A percentile compares a stretch with the other conserved stretches of the same genome.
These are phyloP conservation scores for Cariama cristata DNA, from an alignment of 2,113 vertebrate species.

Conservation along the genomic window DNA sequence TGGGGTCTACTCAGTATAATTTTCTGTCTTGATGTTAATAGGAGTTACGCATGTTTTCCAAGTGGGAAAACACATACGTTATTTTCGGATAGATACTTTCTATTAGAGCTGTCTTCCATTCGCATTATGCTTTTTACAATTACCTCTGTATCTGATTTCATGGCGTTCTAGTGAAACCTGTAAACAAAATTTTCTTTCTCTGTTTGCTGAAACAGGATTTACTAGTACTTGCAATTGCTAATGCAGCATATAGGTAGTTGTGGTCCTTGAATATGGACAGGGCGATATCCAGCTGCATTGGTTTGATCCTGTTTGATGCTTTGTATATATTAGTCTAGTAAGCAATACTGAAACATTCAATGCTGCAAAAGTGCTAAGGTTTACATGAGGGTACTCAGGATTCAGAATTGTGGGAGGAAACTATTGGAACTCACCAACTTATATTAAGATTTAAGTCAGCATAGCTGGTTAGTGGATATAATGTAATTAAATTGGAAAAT, in stretches of 20 bases:
- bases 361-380: not conserved
- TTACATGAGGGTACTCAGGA: not conserved
- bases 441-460: not conserved
- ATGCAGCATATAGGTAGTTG: not conserved
- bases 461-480: not conserved
- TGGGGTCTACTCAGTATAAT: conserved; percentile 5
- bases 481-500: not conserved
- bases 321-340: not conserved
- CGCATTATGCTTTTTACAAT: conserved; percentile 17
- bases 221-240: not conserved
- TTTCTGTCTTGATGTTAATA: conserved; percentile 39
- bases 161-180: conserved; percentile 50
- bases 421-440: not conserved
- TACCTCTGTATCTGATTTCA: conserved; percentile 59
- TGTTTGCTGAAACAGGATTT: conserved; percentile 14
- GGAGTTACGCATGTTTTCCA: conserved; percentile 31
- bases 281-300: not conserved
- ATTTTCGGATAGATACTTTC: not conserved
- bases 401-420: not conserved
- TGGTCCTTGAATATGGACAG: not conserved
- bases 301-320: not conserved
- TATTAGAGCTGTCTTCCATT: conserved; percentile 8
- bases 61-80: conserved; percentile 7
- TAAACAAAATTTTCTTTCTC: conserved; percentile 44
- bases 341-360: not conserved